phyloP scores from a whole-genome alignment of 2,888 invertebrate genomes.

The Embidobia sp. region DNA sequence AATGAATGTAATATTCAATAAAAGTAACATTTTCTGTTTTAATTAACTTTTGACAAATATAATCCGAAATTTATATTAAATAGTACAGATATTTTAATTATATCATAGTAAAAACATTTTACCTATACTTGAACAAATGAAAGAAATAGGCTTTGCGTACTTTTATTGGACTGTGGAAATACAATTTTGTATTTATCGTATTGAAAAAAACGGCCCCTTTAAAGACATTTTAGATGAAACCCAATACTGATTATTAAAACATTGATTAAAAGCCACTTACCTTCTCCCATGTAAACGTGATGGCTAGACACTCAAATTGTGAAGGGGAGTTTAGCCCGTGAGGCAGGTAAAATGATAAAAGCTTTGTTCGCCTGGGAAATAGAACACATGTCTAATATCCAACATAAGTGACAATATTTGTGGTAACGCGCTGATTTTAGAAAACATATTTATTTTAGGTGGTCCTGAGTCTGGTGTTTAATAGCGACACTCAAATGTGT shows the following conservation, averaged over 20 bases:
- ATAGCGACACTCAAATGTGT: neutral
- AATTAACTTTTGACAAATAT: too few species aligned
- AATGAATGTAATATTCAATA: too few species aligned
- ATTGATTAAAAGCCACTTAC: slow-evolving; percentile 79
- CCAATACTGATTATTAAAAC: slow-evolving; percentile 77
- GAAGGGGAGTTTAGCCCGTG: slow-evolving; percentile 61
- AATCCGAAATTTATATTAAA: too few species aligned
- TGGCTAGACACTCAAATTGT: slow-evolving; percentile 67
- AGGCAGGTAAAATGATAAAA: slow-evolving; percentile 75
- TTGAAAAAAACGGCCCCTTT: neutral
- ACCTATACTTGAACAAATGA: too few species aligned
- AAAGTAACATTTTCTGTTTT: too few species aligned
- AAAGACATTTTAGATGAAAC: slow-evolving; percentile 70
- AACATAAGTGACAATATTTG: slow-evolving; percentile 37
- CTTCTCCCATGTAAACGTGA: slow-evolving; percentile 75
- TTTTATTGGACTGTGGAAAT: too few species aligned
- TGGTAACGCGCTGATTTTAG: slow-evolving; percentile 28
- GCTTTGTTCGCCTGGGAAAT: slow-evolving; percentile 80
- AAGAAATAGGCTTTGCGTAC: too few species aligned
- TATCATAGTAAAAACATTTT: too few species aligned
- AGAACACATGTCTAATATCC: slow-evolving; percentile 79
- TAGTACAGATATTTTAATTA: too few species aligned
- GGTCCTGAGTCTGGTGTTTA: neutral
- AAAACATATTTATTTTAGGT: slow-evolving; percentile 16
- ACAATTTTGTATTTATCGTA: too few species aligned